These are phyloP conservation scores for Trissolcus brochymenae DNA, from an alignment of 2,888 invertebrate species.

Conservation along the genomic window DNA sequence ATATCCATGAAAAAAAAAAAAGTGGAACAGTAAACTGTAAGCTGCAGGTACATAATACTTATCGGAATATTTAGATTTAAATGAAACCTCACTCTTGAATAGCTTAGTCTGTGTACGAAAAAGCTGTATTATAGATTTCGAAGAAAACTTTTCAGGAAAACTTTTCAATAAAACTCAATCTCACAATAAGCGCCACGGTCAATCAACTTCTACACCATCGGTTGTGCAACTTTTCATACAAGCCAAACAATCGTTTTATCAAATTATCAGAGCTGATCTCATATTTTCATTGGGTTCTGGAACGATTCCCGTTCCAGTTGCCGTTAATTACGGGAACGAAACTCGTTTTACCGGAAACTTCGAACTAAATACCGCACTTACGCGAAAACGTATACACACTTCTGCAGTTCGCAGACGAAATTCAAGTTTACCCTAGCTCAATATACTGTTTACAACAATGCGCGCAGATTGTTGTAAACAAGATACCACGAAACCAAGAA, in stretches of 20 bases:
- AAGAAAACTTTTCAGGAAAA: too few species aligned
- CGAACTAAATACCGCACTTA: neutral
- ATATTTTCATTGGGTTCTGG: too few species aligned
- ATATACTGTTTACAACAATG: constrained; percentile 11
- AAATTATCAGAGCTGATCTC: too few species aligned
- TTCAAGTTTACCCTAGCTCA: constrained; percentile 2
- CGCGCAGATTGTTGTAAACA: constrained; percentile 8
- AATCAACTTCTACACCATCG: too few species aligned
- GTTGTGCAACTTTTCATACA: too few species aligned
- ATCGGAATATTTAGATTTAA: constrained; percentile 39
- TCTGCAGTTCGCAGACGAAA: neutral
- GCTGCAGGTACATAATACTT: constrained; percentile 37
- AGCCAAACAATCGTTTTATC: too few species aligned
- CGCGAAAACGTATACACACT: neutral
- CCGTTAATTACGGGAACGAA: too few species aligned
- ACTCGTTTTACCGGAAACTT: too few species aligned
- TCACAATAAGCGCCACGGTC: too few species aligned
- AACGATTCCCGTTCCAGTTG: too few species aligned
- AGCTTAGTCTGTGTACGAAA: too few species aligned
- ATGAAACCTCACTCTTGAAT: constrained; percentile 19
- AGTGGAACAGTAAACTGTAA: constrained; percentile 32
- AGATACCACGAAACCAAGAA: neutral
- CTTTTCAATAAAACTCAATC: too few species aligned
- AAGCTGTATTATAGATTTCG: neutral
- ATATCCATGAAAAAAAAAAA: constrained; percentile 29